Evolutionary conservation across 2,113 vertebrate species (phyloP), one percentile per base, ranked within the genome.

Genomic region (Glaucomys volans): DNA sequence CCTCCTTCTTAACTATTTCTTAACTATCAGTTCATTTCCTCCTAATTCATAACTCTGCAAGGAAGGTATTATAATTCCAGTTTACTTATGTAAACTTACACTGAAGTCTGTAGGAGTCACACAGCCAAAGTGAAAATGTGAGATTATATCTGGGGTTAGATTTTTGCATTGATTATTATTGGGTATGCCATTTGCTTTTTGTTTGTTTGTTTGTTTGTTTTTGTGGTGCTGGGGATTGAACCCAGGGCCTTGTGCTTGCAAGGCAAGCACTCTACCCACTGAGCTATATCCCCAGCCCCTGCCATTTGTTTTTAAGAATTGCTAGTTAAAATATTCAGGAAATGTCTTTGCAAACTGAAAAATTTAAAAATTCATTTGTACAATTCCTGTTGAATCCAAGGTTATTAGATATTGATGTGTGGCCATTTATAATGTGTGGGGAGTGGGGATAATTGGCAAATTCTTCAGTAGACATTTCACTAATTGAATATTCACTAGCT

Each of bases 1-100:
- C 28, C 54, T 95, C 32, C 44, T 86, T 79, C 28, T 67, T 95
- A 85, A 54, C 17, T 95, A 20, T 69, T 82, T 92, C 11, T 71
- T 80, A 83, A 8, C n/a, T 57, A 79, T 69, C 37, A 72, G 11
- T 28, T 92, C 12, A 37, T 75, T 90, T 87, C 14, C 3, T 92
- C 16, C 40, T 89, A 22, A 81, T 77, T 89, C 5, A 64, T 52
- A 82, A 67, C 28, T 64, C 20, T 40, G 8, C 11, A 54, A 94
- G 59, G 20, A 20, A 81, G 8, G 20, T 42, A 54, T 84, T 59
- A 0, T 44, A 88, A 62, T 88, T 40, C 11, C n/a, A 24, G 5
- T 90, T 94, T 69, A 74, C 14, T 20, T 90, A 44, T 52, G 7
- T 62, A 62, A 59, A 26, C 59, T 26, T 62, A 57, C 54, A 57